Conservation (phyloP, 1,140 invertebrate species). For the Olivierus martensii region DNA sequence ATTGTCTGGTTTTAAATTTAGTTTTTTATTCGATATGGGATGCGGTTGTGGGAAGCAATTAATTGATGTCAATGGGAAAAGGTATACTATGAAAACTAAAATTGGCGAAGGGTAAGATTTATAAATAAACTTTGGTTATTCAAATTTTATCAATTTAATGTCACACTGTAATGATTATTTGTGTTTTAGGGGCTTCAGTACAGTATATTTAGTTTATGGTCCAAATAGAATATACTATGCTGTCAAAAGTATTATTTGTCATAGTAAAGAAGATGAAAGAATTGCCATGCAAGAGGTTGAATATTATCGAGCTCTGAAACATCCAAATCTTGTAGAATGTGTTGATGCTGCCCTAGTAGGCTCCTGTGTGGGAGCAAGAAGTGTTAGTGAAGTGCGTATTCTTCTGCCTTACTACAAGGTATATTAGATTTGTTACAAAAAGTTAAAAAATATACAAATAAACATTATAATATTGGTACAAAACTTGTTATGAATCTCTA, state of each 20-base stretch:
- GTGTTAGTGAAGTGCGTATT: conserved; percentile 51
- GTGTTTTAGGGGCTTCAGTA: conserved; percentile 61
- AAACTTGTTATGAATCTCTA: no score
- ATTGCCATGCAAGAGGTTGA: conserved; percentile 58
- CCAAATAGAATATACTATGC: conserved; percentile 58
- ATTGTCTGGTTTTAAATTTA: conserved; percentile 28
- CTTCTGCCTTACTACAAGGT: conserved; percentile 63
- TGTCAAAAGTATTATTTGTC: conserved; percentile 65
- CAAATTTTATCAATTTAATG: conserved; percentile 10
- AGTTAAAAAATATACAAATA: no score
- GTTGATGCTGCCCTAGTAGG: conserved; percentile 50
- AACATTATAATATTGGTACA: no score
- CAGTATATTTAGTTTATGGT: conserved; percentile 48
- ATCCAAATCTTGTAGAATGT: conserved; percentile 61
- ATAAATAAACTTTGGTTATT: neutral
- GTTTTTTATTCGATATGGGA: conserved; percentile 41
- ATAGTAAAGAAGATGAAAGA: conserved; percentile 60
- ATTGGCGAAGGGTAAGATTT: conserved; percentile 58
- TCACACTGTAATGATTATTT: conserved; percentile 10
- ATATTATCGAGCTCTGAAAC: conserved; percentile 50
- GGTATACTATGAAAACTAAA: conserved; percentile 51
- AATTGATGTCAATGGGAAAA: conserved; percentile 51
- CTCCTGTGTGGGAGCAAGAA: conserved; percentile 26
- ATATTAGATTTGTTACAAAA: no score
- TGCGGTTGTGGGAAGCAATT: conserved; percentile 61